phyloP scores from a whole-genome alignment of 2,797 vertebrate species.

The Xiphophorus birchmanni region DNA sequence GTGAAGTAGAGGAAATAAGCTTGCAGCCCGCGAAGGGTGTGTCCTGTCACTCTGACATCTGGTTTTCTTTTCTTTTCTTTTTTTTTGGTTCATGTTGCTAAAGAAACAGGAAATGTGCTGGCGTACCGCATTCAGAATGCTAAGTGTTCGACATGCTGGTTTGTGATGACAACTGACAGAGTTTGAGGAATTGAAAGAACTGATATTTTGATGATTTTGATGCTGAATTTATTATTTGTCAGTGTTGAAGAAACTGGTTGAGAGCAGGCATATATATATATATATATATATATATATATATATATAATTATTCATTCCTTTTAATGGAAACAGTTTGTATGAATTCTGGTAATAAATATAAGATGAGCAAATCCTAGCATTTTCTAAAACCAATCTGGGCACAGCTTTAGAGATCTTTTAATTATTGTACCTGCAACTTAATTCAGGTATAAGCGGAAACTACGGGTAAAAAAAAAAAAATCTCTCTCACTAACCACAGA shows the following conservation, averaged over 20 bases:
- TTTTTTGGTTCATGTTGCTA: not conserved
- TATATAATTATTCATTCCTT: not conserved
- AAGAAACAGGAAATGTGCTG: constrained; percentile 60
- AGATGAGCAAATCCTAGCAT: not conserved
- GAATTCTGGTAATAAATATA: not conserved
- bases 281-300: no score
- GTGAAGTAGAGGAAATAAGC: constrained; percentile 43
- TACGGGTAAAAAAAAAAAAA: not conserved
- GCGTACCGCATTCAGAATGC: constrained; percentile 51
- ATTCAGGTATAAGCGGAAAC: not conserved
- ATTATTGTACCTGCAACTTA: not conserved
- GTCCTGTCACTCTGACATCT: constrained; percentile 38
- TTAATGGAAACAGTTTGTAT: not conserved
- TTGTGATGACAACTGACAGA: constrained; percentile 5
- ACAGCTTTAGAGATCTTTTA: not conserved
- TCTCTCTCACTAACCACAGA: not conserved
- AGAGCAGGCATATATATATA: not conserved
- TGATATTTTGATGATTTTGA: not conserved
- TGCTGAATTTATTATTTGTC: not conserved
- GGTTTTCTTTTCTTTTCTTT: constrained; percentile 14
- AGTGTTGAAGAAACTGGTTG: not conserved
- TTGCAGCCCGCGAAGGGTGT: constrained; percentile 28
- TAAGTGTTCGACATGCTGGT: constrained; percentile 20
- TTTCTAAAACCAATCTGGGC: not conserved
- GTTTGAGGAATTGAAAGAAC: constrained; percentile 33